phyloP scores from a whole-genome alignment of 2,888 invertebrate genomes.

The Polietes domitor region DNA sequence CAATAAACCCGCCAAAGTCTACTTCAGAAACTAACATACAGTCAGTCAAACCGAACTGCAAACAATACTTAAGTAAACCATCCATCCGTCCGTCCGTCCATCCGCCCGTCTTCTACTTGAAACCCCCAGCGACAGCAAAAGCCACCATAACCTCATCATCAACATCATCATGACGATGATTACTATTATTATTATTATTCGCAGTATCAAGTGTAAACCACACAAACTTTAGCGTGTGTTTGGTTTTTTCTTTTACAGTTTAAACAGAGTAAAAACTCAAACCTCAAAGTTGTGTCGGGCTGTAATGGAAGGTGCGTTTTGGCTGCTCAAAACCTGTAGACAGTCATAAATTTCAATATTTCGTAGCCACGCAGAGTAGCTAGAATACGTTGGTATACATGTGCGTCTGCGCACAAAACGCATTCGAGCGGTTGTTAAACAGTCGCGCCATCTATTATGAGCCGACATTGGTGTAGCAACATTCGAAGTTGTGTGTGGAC shows the following conservation, averaged over 20 bases:
- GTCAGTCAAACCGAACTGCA: conserved; percentile 21
- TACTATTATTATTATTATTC: not conserved
- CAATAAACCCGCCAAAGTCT: conserved; percentile 19
- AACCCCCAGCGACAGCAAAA: not conserved
- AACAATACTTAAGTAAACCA: conserved; percentile 41
- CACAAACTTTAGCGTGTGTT: conserved; percentile 11
- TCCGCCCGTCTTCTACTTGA: conserved; percentile 11
- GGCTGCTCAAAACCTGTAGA: conserved; percentile 26
- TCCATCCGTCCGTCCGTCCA: conserved; percentile 15
- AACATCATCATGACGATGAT: too few relatives aligned
- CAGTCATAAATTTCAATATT: conserved; percentile 32
- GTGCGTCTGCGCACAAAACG: conserved; percentile 45
- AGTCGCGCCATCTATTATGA: not conserved
- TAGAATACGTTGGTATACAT: not conserved
- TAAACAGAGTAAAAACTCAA: conserved; percentile 9
- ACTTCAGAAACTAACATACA: not conserved
- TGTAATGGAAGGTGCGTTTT: not conserved
- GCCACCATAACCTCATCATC: not conserved
- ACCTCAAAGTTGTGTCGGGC: not conserved
- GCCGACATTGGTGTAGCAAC: too few relatives aligned
- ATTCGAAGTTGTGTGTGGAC: too few relatives aligned
- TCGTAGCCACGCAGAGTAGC: not conserved
- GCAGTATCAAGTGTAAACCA: conserved; percentile 45
- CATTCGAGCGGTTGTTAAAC: not conserved
- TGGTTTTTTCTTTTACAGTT: conserved; percentile 17